Conservation (phyloP, 2,797 vertebrate genomes). For the Acomys russatus region DNA sequence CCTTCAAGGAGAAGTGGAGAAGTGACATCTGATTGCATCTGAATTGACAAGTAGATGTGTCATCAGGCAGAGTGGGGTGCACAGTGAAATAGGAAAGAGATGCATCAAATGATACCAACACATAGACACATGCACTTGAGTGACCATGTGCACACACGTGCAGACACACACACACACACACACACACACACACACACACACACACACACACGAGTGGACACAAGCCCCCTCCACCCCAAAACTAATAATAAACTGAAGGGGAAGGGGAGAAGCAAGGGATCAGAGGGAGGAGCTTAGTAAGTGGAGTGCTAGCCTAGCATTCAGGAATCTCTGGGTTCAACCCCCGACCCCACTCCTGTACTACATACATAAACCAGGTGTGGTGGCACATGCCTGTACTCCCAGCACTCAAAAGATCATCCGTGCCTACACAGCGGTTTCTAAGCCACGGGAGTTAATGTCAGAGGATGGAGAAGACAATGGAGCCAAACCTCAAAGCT, state of each 20-base stretch:
- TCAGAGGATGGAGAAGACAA: background rate
- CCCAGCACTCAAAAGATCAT: background rate
- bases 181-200: background rate
- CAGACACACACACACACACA: background rate
- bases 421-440: background rate
- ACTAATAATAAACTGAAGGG: background rate
- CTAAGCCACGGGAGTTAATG: background rate
- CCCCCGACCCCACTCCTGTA: background rate
- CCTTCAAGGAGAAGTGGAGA: background rate
- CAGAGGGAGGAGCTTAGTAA: background rate
- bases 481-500: background rate
- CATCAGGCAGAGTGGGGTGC: background rate
- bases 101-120: background rate
- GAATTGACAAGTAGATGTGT: background rate
- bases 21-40: background rate
- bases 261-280: too few species aligned
- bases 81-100: background rate
- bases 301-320: background rate
- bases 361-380: too few species aligned
- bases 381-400: background rate
- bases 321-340: background rate
- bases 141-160: background rate
- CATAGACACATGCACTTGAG: too few species aligned
- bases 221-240: background rate
- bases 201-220: background rate